Base-by-base conservation (phyloP, 2,888 invertebrate genomes). In the Choristoneura rosaceana region DNA sequence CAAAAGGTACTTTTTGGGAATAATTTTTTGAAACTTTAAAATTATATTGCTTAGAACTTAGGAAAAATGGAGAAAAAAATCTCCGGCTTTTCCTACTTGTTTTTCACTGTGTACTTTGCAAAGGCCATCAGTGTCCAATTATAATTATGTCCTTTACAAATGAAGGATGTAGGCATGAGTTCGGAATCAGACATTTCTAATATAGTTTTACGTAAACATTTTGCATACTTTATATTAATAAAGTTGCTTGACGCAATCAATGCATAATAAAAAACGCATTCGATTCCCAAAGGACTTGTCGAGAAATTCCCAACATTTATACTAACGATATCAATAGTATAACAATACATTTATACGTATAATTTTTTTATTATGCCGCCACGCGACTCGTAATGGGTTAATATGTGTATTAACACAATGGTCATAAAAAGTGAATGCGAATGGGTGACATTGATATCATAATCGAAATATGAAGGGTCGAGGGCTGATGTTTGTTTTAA, bases 371-470 rank as follows among this genome's bases (percentile, higher is more conserved):
- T 90, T 86, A 84, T 86, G 76, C 83, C 79, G 92, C 81, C 93
- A 93, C 93, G 93, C 82, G 93, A 87, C 93, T 88, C 80, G 81
- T 92, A 93, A 93, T 93, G 88, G 92, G 88, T 93, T 93, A 92
- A 93, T 94, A 87, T 86, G 92, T 90, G 93, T 93, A 92, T 93
- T 93, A 93, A 85, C 90, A 93, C 90, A 93, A 92, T 84, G 78
- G 89, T 80, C 80, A 88, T 88, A 91, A 91, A 92, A 91, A 85
- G 74, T 77, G 77, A 80, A 70, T 71, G 74, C 59, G 78, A 81
- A 84, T 87, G 87, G 88, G 87, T 84, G 91, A 90, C 91, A 90
- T 87, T 92, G 93, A 94, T 93, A 93, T 92, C 91, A 91, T 92
- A 92, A 93, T 93, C 92, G 91, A 93, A 93, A 94, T 93, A 93